phyloP scores from a whole-genome alignment of 2,113 vertebrate species.

The Meriones unguiculatus region DNA sequence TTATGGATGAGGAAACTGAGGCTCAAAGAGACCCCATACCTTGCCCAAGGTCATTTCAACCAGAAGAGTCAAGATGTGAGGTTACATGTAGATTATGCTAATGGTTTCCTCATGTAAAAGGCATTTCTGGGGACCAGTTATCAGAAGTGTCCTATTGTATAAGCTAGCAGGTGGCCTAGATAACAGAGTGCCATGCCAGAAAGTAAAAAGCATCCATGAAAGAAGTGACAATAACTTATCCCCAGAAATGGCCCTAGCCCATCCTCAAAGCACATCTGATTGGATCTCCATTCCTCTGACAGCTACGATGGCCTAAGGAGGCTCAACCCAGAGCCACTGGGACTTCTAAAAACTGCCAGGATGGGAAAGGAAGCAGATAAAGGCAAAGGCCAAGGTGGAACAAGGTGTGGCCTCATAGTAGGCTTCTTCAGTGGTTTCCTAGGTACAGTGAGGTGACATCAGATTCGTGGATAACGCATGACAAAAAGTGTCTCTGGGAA shows the following conservation, averaged over 20 bases:
- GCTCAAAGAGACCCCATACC: not conserved
- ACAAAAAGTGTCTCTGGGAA: not conserved
- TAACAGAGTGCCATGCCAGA: not conserved
- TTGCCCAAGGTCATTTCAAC: not conserved
- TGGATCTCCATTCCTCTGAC: not conserved
- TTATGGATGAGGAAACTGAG: not conserved
- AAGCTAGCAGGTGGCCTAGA: not conserved
- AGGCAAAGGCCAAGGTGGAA: not conserved
- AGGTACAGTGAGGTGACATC: accelerated
- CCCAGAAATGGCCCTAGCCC: not conserved
- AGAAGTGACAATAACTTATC: not conserved
- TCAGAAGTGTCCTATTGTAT: too few species aligned
- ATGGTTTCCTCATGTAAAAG: not conserved
- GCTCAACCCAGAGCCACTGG: accelerated
- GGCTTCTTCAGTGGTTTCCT: not conserved
- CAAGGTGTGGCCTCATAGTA: accelerated
- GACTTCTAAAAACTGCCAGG: not conserved
- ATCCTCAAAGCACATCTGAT: not conserved
- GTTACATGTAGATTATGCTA: too few species aligned
- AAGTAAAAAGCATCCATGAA: not conserved
- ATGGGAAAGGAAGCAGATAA: not conserved
- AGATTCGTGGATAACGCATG: not conserved
- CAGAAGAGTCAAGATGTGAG: not conserved
- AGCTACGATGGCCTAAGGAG: too few species aligned
- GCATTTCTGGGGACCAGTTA: accelerated